phyloP scores from a whole-genome alignment of 2,113 vertebrate genomes.

The Tricholaema leucomelas region DNA sequence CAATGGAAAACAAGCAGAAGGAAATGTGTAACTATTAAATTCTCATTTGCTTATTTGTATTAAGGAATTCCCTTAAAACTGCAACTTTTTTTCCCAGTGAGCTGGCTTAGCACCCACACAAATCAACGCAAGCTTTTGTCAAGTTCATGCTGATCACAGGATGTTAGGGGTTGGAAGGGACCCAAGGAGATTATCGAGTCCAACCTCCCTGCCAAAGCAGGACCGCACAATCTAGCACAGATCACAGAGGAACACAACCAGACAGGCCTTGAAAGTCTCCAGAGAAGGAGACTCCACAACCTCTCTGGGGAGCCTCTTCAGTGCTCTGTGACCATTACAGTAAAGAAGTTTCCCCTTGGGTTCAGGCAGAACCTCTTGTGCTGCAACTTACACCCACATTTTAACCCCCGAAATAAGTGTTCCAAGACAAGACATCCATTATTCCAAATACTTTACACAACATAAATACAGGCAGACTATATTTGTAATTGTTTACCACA shows the following conservation, averaged over 20 bases:
- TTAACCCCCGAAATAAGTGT: neutral
- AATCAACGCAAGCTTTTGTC: neutral
- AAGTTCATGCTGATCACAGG: neutral
- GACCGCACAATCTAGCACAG: too few relatives aligned
- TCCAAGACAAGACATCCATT: neutral
- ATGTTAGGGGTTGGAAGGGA: too few relatives aligned
- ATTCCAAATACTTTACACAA: neutral
- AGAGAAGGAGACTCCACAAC: too few relatives aligned
- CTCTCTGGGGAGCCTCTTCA: too few relatives aligned
- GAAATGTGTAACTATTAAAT: neutral
- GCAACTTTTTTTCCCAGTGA: neutral
- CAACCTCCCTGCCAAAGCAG: too few relatives aligned
- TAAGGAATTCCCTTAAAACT: neutral
- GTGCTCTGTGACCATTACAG: too few relatives aligned
- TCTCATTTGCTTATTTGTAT: neutral
- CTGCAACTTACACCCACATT: too few relatives aligned
- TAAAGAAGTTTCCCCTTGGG: too few relatives aligned
- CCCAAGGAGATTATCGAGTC: too few relatives aligned
- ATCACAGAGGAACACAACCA: too few relatives aligned
- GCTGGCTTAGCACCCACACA: neutral
- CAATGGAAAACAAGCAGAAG: neutral
- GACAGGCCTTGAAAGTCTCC: too few relatives aligned
- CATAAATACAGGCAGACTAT: neutral
- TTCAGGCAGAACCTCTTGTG: too few relatives aligned
- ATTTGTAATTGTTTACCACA: neutral